Percentiles rank a stretch among this genome's conserved stretches.
Conservation (phyloP, 1,140 invertebrate genomes). For the Amphibalanus amphitrite region DNA sequence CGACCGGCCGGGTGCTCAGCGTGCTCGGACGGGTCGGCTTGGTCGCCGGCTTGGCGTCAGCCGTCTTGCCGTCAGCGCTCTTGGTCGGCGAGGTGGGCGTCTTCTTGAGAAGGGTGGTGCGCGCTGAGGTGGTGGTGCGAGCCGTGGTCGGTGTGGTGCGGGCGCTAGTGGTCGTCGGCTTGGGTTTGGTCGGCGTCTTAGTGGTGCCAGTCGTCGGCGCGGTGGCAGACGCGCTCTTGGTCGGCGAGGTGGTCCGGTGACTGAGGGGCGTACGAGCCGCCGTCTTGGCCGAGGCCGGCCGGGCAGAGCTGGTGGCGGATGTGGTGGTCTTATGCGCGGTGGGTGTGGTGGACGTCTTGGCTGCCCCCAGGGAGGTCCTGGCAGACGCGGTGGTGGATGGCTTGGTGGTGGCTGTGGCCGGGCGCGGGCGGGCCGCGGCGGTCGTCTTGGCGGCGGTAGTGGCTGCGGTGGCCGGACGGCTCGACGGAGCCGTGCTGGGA, state of each 20-base stretch:
- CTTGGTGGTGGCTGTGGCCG: neutral
- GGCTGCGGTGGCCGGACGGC: too few relatives aligned
- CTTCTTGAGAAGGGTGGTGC: neutral
- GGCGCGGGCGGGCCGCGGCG: too few relatives aligned
- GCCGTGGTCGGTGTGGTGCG: neutral
- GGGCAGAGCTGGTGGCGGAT: too few relatives aligned
- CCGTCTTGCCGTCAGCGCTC: neutral
- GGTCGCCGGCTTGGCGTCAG: neutral
- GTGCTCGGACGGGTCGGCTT: neutral
- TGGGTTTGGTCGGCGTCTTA: neutral
- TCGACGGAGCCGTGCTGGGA: neutral
- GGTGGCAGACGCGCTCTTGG: neutral
- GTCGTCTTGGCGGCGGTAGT: neutral
- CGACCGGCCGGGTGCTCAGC: neutral
- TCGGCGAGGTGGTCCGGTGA: neutral
- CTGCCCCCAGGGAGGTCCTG: neutral
- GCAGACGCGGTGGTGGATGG: neutral
- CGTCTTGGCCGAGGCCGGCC: neutral
- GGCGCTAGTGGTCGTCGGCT: neutral
- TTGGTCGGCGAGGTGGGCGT: neutral
- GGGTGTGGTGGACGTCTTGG: neutral
- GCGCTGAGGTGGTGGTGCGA: too few relatives aligned
- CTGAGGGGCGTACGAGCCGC: neutral
- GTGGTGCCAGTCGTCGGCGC: neutral
- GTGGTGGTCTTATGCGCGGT: neutral